Evolutionary conservation across 1,140 invertebrate genomes (phyloP), one percentile per base, ranked within the genome.

Genomic region (Caenorhabditis brenneri): DNA sequence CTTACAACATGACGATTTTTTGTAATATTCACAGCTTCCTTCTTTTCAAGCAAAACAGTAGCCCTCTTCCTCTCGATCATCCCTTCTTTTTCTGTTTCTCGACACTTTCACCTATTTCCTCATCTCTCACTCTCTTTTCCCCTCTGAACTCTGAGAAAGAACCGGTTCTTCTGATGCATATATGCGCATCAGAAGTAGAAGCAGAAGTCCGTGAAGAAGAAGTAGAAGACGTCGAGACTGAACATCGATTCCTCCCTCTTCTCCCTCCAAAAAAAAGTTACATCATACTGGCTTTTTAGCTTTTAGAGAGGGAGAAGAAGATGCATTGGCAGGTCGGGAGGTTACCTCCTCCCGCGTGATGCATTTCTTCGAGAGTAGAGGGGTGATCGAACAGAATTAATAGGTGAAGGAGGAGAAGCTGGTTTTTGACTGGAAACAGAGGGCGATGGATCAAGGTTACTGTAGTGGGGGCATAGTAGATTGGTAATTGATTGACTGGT

Each of bases 21-120:
- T 42, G 7, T 15, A 19, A 27, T 10, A 27, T 55, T 10, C n/a
- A n/a, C 15, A 51, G n/a, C 53, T n/a, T n/a, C 22, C 24, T 10
- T 29, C 24, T 55, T 16, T 19, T n/a, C 15, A 36, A 24, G n/a
- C 65, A 42, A 42, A n/a, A 9, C 19, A 55, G 79, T 51, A 53
- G 46, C 48, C 46, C 9, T 39, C 51, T 53, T 53, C 48, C 46
- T 80, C 79, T 80, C 51, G 46, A 51, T 51, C 31, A 55, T 29
- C 53, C 16, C 53, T 58, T 22, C n/a, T 22, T n/a, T n/a, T n/a
- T n/a, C n/a, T n/a, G n/a, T n/a, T n/a, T 55, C 48, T 55, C 79
- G 48, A 80, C 48, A 80, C 79, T 80, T 53, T 53, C 48, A 55
- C 79, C 51, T 80, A 15, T 51, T 53, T 5, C 33, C 46, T n/a